phyloP scores from a whole-genome alignment of 2,797 vertebrate genomes.

The Phaenicophaeus curvirostris region DNA sequence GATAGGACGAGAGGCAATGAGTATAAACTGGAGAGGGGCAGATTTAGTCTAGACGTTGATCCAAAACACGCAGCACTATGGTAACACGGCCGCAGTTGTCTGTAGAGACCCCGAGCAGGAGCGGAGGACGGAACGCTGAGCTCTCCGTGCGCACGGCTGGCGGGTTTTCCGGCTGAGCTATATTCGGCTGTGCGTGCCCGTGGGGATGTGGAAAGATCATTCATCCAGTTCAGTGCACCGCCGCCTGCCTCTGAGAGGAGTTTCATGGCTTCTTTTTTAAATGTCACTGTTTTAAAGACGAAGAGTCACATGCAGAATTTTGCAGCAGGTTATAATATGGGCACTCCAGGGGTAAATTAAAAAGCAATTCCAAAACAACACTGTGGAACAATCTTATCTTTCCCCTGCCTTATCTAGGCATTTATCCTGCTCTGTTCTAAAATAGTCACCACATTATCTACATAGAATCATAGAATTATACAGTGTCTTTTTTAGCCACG shows the following conservation, averaged over 20 bases:
- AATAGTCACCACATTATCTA: background rate
- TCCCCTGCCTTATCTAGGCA: background rate
- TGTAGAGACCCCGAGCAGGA: background rate
- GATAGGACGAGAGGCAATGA: no score
- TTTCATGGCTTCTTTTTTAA: background rate
- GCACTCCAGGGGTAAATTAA: conserved; percentile 45
- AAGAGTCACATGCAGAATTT: background rate
- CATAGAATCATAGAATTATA: no score
- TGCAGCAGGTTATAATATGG: background rate
- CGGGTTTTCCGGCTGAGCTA: conserved; percentile 50
- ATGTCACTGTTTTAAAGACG: conserved; percentile 38
- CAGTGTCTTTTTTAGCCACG: background rate
- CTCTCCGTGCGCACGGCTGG: background rate
- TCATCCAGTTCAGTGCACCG: conserved; percentile 60
- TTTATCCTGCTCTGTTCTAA: conserved; percentile 18
- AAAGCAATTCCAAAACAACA: conserved; percentile 35
- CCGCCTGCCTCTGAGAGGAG: conserved; percentile 20
- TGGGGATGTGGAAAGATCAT: conserved; percentile 48
- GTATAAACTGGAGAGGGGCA: no score
- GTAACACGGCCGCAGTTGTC: background rate
- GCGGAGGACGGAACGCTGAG: background rate
- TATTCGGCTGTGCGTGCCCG: conserved; percentile 24
- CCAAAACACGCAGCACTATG: background rate
- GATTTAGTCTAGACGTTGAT: no score
- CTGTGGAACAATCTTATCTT: conserved; percentile 31